Base-by-base conservation (phyloP, 2,797 vertebrate species). In the Epinephelus coioides region DNA sequence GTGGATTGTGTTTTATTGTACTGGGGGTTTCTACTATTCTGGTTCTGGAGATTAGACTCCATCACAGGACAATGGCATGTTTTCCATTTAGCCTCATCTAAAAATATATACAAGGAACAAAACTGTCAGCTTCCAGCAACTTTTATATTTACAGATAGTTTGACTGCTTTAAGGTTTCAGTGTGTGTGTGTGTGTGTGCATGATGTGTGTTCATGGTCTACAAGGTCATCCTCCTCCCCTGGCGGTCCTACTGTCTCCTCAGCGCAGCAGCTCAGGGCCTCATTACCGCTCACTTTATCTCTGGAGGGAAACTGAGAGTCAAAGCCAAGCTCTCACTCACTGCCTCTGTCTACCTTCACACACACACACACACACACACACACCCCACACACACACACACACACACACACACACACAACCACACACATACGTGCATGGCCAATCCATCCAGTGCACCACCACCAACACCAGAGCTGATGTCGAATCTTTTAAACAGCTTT, bases 251-350 rank as follows among this genome's bases (percentile, higher is more conserved):
- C 70, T 59, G 72, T 84, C 80, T 90, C 78, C 55, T 81, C 88
- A 87, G 69, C 62, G 55, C 87, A 82, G 90, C 84, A 79, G 72
- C 89, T 84, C 82, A 53, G 90, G 91, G 88, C 89, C 88, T 94
- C 91, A 89, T 95, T 94, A 95, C 82, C 9, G 59, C 84, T 86
- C 76, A 69, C 80, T 86, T 87, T 61, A 90, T 92, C 89, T 94
- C 92, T 75, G 79, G 84, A 87, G 88, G 78, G 90, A 88, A 38
- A 84, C 61, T 49, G 69, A 81, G 82, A 78, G 86, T 87, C 76
- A 70, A 85, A 81, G 76, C 65, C 23, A 6, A 70, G 76, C 86
- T 82, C 66, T 88, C 73, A 68, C 69, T 85, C 85, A 51, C 75
- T 78, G 50, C 34, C 43, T 69, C 56, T 3, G 25, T 77, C 74